Evolutionary conservation across 2,113 vertebrate species (phyloP), one percentile per base, ranked within the genome.

Genomic region (Pedetes capensis): DNA sequence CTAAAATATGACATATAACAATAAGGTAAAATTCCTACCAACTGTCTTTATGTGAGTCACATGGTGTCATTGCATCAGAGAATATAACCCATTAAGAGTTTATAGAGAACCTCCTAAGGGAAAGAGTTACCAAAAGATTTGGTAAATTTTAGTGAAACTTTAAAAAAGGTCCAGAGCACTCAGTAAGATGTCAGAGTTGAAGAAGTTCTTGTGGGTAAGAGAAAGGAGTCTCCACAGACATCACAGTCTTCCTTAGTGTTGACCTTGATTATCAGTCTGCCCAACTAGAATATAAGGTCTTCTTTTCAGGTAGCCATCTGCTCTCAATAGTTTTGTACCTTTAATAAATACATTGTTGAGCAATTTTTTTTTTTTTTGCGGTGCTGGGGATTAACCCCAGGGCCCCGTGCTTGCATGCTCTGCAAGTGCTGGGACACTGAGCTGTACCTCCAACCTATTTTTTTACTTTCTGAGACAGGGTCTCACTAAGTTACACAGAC

Each of bases 241-340:
- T 55, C 18, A 87, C 29, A 89, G 5, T 47, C 72, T 95, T 93
- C 82, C 84, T 93, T 83, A 87, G 63, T 49, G 63, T 71, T 93
- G 44, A 5, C 57, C 63, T 93, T 96, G 47, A 80, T 84, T 87
- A 53, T 88, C 29, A 81, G 10, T 69, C 69, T 92, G 13, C 61
- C 44, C 49, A 94, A 42, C 17, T 94, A 86, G 95, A 94, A 78
- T 81, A 61, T 11, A 55, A 61, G 39, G 14, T 89, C 68, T 63
- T 93, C 57, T 72, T 93, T 94, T 5, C 49, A 61, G 42, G 32
- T 94, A 95, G 66, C 57, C n/a, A 57, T 68, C 57, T 83, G 12
- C 4, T 89, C 51, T 49, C 89, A 59, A 68, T 66, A 93, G 78
- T 94, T 83, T 93, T 80, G 92, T 51, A 6, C n/a, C 66, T 95